These are phyloP conservation scores for Heliconius melpomene DNA, from an alignment of 1,140 invertebrate species.

Conservation along the genomic window DNA sequence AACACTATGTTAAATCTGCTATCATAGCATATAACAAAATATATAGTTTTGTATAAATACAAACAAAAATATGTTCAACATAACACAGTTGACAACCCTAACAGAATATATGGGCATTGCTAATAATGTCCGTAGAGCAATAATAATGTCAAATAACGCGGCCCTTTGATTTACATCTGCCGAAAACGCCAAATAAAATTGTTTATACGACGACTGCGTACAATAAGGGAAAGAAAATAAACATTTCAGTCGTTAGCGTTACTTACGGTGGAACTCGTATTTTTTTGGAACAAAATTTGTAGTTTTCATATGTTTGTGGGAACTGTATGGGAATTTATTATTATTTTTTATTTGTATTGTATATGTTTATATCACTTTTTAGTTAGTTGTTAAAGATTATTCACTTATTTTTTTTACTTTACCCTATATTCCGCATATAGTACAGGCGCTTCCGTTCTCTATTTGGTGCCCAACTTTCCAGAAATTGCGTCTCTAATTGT, in stretches of 20 bases:
- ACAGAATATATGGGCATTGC: constrained; percentile 31
- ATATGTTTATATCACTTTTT: too few species aligned
- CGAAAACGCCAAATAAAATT: constrained; percentile 39
- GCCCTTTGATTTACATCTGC: constrained; percentile 45
- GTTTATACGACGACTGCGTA: constrained; percentile 29
- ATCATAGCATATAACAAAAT: background rate
- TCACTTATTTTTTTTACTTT: too few species aligned
- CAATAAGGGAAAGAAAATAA: constrained; percentile 14
- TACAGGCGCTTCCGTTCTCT: too few species aligned
- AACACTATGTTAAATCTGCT: background rate
- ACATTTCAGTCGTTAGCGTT: constrained; percentile 3
- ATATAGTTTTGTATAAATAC: background rate
- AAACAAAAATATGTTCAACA: too few species aligned
- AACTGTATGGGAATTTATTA: background rate
- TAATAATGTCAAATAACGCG: constrained; percentile 42
- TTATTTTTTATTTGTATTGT: too few species aligned
- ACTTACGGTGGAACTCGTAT: background rate
- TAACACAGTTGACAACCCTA: background rate
- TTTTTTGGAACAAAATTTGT: constrained; percentile 8
- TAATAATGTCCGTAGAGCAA: constrained; percentile 37
- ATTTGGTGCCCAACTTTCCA: too few species aligned
- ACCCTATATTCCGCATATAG: too few species aligned
- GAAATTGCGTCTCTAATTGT: too few species aligned
- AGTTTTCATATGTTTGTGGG: background rate
- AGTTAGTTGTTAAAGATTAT: too few species aligned